Conservation (phyloP, 1,140 invertebrate species). For the Lasaia peninsularis region DNA sequence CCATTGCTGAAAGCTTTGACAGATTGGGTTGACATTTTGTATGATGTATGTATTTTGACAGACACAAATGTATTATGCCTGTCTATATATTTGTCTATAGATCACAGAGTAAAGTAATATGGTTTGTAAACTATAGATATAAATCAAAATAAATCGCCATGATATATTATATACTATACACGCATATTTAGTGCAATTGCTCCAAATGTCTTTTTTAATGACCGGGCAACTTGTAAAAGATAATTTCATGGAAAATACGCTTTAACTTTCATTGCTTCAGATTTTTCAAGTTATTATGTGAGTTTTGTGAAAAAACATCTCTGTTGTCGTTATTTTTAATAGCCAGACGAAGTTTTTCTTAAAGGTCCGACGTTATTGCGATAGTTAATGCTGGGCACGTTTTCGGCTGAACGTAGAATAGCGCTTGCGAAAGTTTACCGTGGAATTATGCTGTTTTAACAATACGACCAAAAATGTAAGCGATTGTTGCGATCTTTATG, state of each 20-base stretch:
- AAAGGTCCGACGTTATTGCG: neutral
- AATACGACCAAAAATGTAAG: slow-evolving; percentile 2
- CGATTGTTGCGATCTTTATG: neutral
- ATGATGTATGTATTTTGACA: too few species aligned
- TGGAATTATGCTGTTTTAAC: slow-evolving; percentile 5
- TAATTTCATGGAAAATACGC: slow-evolving; percentile 1
- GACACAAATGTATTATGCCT: too few species aligned
- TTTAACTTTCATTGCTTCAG: slow-evolving; percentile 1
- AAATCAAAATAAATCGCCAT: too few species aligned
- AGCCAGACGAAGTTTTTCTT: neutral
- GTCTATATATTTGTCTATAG: too few species aligned
- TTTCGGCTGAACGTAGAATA: neutral
- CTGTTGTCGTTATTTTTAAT: slow-evolving; percentile 3
- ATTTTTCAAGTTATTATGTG: slow-evolving; percentile 2
- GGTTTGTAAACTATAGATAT: too few species aligned
- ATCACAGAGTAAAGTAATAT: too few species aligned
- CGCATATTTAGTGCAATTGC: too few species aligned
- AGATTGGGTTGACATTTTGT: too few species aligned
- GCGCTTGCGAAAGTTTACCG: slow-evolving; percentile 1
- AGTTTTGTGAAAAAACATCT: neutral
- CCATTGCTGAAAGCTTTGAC: too few species aligned
- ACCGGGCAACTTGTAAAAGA: neutral
- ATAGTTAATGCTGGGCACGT: slow-evolving; percentile 6
- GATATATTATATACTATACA: too few species aligned
- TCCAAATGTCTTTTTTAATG: too few species aligned